Percentiles rank a stretch among this genome's conserved stretches.
phyloP scores from a whole-genome alignment of 2,888 invertebrate species.

The Antitype chi region DNA sequence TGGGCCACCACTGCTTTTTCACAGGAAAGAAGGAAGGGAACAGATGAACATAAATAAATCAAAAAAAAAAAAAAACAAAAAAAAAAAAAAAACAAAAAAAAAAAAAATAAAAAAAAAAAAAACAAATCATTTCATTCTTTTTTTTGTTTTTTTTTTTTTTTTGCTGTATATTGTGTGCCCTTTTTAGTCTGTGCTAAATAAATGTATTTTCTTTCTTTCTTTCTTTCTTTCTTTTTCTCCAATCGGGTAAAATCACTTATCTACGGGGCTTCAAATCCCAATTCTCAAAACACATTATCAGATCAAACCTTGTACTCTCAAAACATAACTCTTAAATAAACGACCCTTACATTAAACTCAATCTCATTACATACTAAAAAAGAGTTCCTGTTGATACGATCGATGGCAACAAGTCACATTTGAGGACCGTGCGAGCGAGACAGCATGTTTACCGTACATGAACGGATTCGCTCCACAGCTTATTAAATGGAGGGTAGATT shows the following conservation, averaged over 20 bases:
- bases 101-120: too few relatives aligned
- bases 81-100: too few relatives aligned
- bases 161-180: too few relatives aligned
- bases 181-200: too few relatives aligned
- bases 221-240: too few relatives aligned
- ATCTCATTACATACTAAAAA: slow-evolving; percentile 43
- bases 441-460: slow-evolving; percentile 37
- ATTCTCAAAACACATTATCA: slow-evolving; percentile 14
- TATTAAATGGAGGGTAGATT: slow-evolving; percentile 74
- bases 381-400: slow-evolving; percentile 39
- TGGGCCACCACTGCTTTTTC: too few relatives aligned
- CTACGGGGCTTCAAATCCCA: neutral
- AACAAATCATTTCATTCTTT: too few relatives aligned
- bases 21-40: too few relatives aligned
- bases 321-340: slow-evolving; percentile 20
- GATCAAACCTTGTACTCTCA: neutral
- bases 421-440: slow-evolving; percentile 38
- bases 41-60: too few relatives aligned
- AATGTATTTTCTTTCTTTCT: too few relatives aligned
- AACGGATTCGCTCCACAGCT: slow-evolving; percentile 62
- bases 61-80: too few relatives aligned
- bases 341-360: slow-evolving; percentile 22
- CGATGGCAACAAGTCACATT: slow-evolving; percentile 56
- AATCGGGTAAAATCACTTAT: neutral
- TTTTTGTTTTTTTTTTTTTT: too few relatives aligned